These are phyloP conservation scores for Gobio gobio DNA, from an alignment of 2,113 vertebrate genomes.

Conservation along the genomic window DNA sequence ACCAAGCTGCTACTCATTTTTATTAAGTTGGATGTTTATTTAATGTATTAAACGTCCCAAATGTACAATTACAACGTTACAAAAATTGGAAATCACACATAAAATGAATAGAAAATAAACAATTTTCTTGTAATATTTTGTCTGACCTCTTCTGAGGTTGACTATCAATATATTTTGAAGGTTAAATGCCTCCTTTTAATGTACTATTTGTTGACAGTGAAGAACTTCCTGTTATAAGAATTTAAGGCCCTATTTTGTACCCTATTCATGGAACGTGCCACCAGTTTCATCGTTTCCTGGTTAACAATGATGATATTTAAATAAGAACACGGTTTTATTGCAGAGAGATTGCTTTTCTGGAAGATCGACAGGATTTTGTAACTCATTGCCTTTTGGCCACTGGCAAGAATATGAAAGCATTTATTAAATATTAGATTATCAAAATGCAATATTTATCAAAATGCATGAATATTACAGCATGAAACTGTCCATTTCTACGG, in stretches of 20 bases:
- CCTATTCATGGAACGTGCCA: background rate
- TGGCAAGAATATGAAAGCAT: constrained; percentile 1
- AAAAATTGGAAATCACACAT: background rate
- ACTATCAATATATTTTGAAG: background rate
- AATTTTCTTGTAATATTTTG: background rate
- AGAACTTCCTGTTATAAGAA: background rate
- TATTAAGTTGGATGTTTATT: background rate
- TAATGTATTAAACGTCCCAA: background rate
- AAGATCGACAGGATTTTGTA: constrained; percentile 4
- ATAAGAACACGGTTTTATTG: constrained; percentile 10
- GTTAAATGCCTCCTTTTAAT: background rate
- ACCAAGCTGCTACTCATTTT: too few relatives aligned
- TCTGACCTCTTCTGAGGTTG: background rate
- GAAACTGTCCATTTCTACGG: background rate
- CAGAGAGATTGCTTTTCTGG: constrained; percentile 13
- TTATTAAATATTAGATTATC: constrained; percentile 42
- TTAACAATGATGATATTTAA: constrained; percentile 45
- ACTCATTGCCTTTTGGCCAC: constrained; percentile 17
- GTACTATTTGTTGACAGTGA: background rate
- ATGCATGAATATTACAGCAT: constrained; percentile 42
- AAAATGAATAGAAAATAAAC: background rate
- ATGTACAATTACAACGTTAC: background rate
- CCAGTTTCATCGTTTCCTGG: background rate
- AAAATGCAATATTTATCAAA: constrained; percentile 43
- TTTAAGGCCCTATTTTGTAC: background rate